phyloP scores from a whole-genome alignment of 2,888 invertebrate species.

The Tenthredo notha region DNA sequence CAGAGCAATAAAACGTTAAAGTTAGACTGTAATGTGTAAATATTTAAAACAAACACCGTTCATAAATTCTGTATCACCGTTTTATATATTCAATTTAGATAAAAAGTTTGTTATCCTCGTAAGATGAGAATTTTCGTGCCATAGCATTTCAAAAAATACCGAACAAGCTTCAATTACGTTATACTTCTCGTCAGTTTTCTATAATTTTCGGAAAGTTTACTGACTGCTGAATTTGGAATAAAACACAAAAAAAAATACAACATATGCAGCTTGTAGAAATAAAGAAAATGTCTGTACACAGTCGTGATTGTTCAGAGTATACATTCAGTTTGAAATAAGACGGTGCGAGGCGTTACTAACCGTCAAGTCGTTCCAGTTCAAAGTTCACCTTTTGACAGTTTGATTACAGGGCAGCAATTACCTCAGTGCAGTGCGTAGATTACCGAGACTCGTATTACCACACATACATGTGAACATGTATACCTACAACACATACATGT shows the following conservation, averaged over 20 bases:
- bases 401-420: constrained; percentile 44
- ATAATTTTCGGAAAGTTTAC: neutral
- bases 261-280: neutral
- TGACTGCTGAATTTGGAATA: neutral
- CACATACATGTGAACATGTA: neutral
- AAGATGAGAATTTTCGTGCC: neutral
- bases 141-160: neutral
- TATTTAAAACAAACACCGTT: neutral
- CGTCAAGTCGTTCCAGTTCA: constrained; percentile 23
- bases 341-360: neutral
- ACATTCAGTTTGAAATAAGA: neutral
- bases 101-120: neutral
- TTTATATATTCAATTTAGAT: neutral
- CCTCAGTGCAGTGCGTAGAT: constrained; percentile 30
- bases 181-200: too few relatives aligned
- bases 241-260: neutral
- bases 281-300: neutral
- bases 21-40: too few relatives aligned
- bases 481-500: neutral
- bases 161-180: neutral
- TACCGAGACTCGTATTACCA: constrained; percentile 8
- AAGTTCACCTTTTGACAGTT: constrained; percentile 45
- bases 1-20: neutral
- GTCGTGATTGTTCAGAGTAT: neutral
- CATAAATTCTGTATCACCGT: neutral